Evolutionary conservation across 2,113 vertebrate species (phyloP).

Genomic region (Benitochromis conjunctus): DNA sequence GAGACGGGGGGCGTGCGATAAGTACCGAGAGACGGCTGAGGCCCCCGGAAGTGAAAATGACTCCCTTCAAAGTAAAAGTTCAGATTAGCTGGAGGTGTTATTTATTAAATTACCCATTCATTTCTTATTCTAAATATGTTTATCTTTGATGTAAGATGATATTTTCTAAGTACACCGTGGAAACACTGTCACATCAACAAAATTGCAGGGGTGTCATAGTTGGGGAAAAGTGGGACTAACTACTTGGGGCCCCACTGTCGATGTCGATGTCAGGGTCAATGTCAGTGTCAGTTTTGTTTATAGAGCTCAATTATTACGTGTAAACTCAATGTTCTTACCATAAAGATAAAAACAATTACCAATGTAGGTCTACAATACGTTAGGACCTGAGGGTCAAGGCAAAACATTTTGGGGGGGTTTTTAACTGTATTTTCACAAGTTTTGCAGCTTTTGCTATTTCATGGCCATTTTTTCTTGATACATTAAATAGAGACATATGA

Average conservation of each 20-base stretch:
- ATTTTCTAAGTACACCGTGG: neutral
- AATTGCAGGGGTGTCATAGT: neutral
- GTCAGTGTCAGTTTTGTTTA: neutral
- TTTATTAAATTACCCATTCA: no score
- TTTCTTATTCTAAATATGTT: neutral
- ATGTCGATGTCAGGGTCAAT: neutral
- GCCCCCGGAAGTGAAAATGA: constrained; percentile 3
- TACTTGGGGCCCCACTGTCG: neutral
- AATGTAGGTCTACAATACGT: neutral
- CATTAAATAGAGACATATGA: neutral
- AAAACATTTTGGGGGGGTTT: neutral
- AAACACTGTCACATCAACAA: neutral
- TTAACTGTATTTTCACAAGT: neutral
- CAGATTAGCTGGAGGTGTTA: neutral
- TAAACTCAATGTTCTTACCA: neutral
- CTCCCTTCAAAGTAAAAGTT: constrained; percentile 42
- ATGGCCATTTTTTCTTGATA: neutral
- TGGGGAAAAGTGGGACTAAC: neutral
- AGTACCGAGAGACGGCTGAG: neutral
- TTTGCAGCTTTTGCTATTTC: neutral
- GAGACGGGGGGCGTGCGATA: neutral
- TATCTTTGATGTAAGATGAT: neutral
- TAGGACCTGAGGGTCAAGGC: neutral
- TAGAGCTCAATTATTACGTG: neutral
- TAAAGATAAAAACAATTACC: neutral